Evolutionary conservation across 2,113 vertebrate species (phyloP), one percentile per base, ranked within the genome.

Genomic region (Periophthalmodon schlosseri): DNA sequence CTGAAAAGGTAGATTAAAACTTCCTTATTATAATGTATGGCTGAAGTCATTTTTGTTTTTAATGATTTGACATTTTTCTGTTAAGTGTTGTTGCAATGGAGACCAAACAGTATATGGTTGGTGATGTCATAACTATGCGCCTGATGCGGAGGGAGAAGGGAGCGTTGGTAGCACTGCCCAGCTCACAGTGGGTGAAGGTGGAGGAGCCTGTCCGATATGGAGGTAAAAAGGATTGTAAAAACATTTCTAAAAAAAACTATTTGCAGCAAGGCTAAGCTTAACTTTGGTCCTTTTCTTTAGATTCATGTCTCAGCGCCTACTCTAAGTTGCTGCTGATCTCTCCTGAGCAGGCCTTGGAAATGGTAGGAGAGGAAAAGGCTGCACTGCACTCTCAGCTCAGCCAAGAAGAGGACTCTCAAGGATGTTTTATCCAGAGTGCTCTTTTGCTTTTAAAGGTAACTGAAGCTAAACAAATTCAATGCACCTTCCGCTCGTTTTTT

Each of bases 131-230:
- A 81, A 99, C 97, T 0, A 97, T 99, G 98, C 95, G 95, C 63
- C 93, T 99, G 84, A 99, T 99, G 98, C 94, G 94, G 47, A 93
- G 97, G 80, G 96, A 99, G 86, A 99, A 99, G 73, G 97, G 97
- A 21, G 93, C 95, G 64, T 92, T 99, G 86, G 92, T 99, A 80
- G 96, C 97, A 13, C 93, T 99, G 94, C 98, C 98, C 18, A 97
- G 96, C 88, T 95, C 95, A 60, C 95, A 96, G 87, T 98, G 96
- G 96, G 93, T 95, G 87, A 96, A 96, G 72, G 94, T 98, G 85
- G 96, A 97, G 76, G 96, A 97, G 85, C 97, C 97, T 73, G 93
- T 99, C 91, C 92, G 94, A 67, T 79, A 98, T 60, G 94, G 95
- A 95, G 96, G 98, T 96, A 20, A 73, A 94, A 92, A 76, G 8